Conservation (phyloP, 2,888 invertebrate species). For the Pachycephus smyrnensis region DNA sequence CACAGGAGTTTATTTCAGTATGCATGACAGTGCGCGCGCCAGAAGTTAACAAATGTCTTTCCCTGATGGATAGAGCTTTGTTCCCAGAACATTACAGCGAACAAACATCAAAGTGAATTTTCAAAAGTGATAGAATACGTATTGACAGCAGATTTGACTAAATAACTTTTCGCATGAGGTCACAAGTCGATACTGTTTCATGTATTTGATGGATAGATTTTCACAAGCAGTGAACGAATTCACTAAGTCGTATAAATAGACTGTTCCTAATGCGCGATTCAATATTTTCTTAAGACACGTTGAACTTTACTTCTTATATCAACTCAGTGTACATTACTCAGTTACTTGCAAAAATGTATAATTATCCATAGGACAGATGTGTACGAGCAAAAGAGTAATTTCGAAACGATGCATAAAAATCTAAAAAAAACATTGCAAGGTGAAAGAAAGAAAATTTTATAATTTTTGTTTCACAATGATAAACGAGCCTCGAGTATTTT, state of each 20-base stretch:
- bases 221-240: not conserved
- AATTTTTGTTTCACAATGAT: not conserved
- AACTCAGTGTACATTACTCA: not conserved
- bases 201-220: not conserved
- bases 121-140: not conserved
- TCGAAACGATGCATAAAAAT: not conserved
- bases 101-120: not conserved
- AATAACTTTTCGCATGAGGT: not conserved
- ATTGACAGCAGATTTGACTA: not conserved
- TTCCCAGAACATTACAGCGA: slow-evolving; percentile 5
- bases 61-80: slow-evolving; percentile 27
- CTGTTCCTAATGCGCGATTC: not conserved
- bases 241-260: not conserved
- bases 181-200: not conserved
- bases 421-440: too few relatives aligned
- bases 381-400: not conserved
- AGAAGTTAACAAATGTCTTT: slow-evolving; percentile 28
- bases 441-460: not conserved
- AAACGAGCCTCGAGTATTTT: not conserved
- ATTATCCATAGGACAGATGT: not conserved
- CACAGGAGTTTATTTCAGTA: slow-evolving; percentile 29
- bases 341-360: not conserved
- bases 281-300: not conserved
- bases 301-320: not conserved
- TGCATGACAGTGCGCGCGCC: slow-evolving; percentile 25